phyloP scores from a whole-genome alignment of 2,797 vertebrate genomes.

The Margarornis squamiger region DNA sequence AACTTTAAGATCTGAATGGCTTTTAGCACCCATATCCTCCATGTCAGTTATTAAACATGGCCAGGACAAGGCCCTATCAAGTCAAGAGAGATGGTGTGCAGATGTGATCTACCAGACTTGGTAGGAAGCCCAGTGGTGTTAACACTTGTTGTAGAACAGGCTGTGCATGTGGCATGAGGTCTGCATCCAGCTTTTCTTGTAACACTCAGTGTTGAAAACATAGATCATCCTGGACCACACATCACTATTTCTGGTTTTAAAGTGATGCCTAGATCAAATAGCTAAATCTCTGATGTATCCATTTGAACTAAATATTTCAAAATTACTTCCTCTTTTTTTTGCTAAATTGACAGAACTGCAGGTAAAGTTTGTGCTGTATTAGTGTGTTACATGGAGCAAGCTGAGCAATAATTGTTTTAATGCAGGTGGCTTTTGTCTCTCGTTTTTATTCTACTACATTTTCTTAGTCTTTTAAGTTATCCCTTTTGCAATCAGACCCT shows the following conservation, averaged over 20 bases:
- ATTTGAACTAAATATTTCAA: neutral
- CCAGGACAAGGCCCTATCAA: neutral
- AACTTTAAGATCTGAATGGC: neutral
- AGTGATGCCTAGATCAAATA: neutral
- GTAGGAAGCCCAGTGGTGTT: neutral
- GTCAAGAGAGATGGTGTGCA: neutral
- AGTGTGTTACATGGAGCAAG: slow-evolving; percentile 5
- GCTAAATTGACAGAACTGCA: neutral
- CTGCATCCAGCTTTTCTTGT: fast-evolving
- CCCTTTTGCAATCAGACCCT: neutral
- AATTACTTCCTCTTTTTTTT: neutral
- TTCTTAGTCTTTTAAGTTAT: slow-evolving; percentile 22
- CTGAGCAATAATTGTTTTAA: slow-evolving; percentile 28
- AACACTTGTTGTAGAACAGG: neutral
- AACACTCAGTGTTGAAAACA: neutral
- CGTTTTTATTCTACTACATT: neutral
- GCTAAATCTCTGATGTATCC: neutral
- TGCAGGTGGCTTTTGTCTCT: slow-evolving; percentile 10
- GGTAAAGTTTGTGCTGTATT: neutral
- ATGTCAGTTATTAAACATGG: neutral
- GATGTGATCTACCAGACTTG: neutral
- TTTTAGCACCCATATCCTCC: neutral
- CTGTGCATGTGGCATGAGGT: fast-evolving
- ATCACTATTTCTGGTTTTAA: neutral
- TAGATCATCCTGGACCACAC: neutral